Evolutionary conservation across 1,140 invertebrate species (phyloP).

Genomic region (Bradynema listronoti): DNA sequence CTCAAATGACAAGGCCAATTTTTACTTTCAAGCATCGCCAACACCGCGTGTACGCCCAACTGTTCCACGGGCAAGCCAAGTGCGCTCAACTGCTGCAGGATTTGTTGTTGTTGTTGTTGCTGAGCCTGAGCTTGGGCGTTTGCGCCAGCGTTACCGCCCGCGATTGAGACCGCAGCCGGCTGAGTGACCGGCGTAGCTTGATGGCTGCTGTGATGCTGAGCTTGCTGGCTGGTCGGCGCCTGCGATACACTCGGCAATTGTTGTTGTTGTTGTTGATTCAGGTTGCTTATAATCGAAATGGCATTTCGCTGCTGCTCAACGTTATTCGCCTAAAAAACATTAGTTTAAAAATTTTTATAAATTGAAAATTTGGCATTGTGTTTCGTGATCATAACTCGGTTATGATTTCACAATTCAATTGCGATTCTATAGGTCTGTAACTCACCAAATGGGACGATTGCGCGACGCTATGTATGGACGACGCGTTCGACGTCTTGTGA

Average conservation of each 20-base stretch:
- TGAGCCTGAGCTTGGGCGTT: neutral
- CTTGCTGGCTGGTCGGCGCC: too few relatives aligned
- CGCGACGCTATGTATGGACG: neutral
- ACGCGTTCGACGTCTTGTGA: neutral
- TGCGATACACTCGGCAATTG: constrained; percentile 1
- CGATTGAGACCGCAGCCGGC: constrained; percentile 8
- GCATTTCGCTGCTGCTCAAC: too few relatives aligned
- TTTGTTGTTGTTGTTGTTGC: constrained; percentile 8
- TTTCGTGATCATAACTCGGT: neutral
- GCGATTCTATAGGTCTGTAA: constrained; percentile 2
- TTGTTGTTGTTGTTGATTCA: constrained; percentile 14
- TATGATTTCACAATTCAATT: too few relatives aligned
- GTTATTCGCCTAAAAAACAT: too few relatives aligned
- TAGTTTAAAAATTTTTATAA: too few relatives aligned
- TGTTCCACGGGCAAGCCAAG: neutral
- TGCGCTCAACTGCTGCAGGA: neutral
- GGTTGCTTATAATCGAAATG: neutral
- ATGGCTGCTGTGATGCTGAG: too few relatives aligned
- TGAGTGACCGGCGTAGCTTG: constrained; percentile 14
- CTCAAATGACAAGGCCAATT: neutral
- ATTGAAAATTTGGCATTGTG: too few relatives aligned
- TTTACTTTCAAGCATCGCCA: too few relatives aligned
- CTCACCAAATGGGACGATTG: neutral
- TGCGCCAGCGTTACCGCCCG: neutral
- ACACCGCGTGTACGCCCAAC: neutral